Conservation (phyloP, 2,797 vertebrate species). For the Gallinago nigripennis region DNA sequence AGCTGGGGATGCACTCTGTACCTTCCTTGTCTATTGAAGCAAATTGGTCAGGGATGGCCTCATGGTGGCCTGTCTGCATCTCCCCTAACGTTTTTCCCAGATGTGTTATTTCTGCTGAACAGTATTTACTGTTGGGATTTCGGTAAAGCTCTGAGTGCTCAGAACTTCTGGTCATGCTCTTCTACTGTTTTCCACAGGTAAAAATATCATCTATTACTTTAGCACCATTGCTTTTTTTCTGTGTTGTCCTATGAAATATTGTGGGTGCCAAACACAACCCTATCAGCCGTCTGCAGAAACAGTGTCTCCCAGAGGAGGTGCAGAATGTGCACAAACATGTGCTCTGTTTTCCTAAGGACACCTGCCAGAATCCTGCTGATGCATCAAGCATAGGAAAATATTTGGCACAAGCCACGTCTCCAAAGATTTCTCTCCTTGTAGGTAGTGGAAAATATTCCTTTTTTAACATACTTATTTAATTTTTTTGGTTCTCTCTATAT, state of each 20-base stretch:
- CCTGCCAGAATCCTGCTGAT: slow-evolving; percentile 54
- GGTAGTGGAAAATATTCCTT: slow-evolving; percentile 46
- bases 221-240: not conserved
- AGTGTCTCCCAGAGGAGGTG: slow-evolving; percentile 49
- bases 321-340: slow-evolving; percentile 36
- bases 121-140: not conserved
- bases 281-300: not conserved
- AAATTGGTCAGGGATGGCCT: not conserved
- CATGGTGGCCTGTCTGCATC: not conserved
- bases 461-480: not conserved
- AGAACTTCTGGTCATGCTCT: not conserved
- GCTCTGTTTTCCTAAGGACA: slow-evolving; percentile 48
- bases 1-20: not conserved
- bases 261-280: not conserved
- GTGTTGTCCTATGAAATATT: not conserved
- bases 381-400: slow-evolving; percentile 38
- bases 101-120: not conserved
- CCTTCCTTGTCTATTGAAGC: not conserved
- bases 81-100: not conserved
- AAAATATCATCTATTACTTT: not conserved
- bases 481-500: not conserved
- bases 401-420: not conserved
- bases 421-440: slow-evolving; percentile 33
- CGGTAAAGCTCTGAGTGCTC: not conserved
- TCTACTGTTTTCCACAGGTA: not conserved